Base-by-base conservation (phyloP, 2,888 invertebrate genomes). In the Dugesia japonica region DNA sequence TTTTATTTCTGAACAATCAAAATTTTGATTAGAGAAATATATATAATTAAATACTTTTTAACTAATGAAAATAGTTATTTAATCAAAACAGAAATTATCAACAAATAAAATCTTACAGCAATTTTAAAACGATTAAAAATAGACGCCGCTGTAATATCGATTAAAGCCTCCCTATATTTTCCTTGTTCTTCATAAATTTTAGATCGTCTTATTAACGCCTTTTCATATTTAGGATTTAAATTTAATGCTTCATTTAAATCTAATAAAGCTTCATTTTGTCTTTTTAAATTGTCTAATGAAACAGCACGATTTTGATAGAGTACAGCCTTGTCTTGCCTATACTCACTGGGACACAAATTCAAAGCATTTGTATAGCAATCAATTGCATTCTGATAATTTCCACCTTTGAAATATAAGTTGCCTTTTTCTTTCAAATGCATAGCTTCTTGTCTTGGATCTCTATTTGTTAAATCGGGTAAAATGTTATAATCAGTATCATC, bases 261-360 rank as follows among this genome's bases (percentile, higher is more conserved):
- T 79, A 89, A 89, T 81, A 91, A 90, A 0, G 93, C 92, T 79
- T 89, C 88, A 79, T 88, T 88, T 88, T 90, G 91, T 85, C 91
- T 90, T 85, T 89, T 89, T 82, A 93, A 86, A 84, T 92, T 91
- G 84, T 94, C 94, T 84, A 92, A 92, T 71, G 93, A 91, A 20
- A 94, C 95, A 15, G 94, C 95, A 81, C 94, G 89, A 83, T 95
- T 95, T 84, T 95, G 95, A 84, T 92, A 93, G 85, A 92, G 93
- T 20, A 92, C 93, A 0, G 94, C 90, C 76, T 93, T 86, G 80
- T 91, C 92, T 0, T 88, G 87, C 28, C 87, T 87, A 71, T 89
- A 88, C 77, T 90, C 84, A 1, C 79, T 71, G 0, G 86, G 86
- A 81, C 86, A 86, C 1, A 84, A 78, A 42, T 82, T 80, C 72